phyloP scores from a whole-genome alignment of 2,888 invertebrate species.

The Arrhopalites spinosus region DNA sequence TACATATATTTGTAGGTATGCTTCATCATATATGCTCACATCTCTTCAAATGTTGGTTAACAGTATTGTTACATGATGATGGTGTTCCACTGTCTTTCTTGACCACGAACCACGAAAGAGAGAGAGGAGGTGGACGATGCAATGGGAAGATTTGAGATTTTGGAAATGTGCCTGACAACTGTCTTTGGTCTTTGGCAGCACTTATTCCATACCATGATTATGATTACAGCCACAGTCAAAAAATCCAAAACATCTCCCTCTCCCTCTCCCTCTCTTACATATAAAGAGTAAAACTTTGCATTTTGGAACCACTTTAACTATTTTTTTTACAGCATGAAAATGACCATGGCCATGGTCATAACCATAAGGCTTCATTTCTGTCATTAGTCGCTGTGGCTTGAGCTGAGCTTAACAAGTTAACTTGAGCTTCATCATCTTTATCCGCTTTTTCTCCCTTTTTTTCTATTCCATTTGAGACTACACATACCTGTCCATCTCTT shows the following conservation, averaged over 20 bases:
- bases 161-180: slow-evolving; percentile 1
- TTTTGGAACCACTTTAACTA: not conserved
- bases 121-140: no score
- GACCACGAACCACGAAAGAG: not conserved
- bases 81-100: not conserved
- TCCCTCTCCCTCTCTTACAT: no score
- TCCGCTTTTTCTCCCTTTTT: not conserved
- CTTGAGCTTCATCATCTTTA: slow-evolving; percentile 3
- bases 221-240: not conserved
- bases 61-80: not conserved
- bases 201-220: not conserved
- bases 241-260: no score
- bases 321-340: no score
- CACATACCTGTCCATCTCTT: not conserved
- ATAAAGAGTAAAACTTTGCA: not conserved
- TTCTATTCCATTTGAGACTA: not conserved
- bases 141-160: not conserved
- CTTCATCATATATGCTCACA: not conserved
- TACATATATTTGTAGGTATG: not conserved
- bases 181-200: not conserved
- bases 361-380: slow-evolving; percentile 2
- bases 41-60: not conserved
- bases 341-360: no score
- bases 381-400: not conserved
- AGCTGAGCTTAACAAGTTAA: not conserved